Base-by-base conservation (phyloP, 2,797 vertebrate species). In the Danio aesculapii region DNA sequence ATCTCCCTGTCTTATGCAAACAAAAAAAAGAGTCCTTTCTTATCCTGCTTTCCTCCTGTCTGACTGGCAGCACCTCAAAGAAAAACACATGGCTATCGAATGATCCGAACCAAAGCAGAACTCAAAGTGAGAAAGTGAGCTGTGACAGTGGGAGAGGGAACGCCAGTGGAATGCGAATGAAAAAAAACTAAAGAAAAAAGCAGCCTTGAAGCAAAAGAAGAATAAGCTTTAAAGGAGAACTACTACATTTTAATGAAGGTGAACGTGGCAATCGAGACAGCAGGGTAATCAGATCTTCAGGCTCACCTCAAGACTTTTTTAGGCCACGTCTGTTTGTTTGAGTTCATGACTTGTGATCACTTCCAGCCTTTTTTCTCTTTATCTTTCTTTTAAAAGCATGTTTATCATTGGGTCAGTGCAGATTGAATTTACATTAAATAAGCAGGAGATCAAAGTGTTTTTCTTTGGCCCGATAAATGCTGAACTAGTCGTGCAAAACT, bases 21-120 rank as follows among this genome's bases (percentile, higher is more conserved):
- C n/a, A 30, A 30, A 1, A 78, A 64, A 53, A 58, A 63, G 41
- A 76, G 49, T 4, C 78, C 59, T 41, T 71, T 62, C 63, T 53
- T 43, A 14, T 68, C 44, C 55, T 71, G 19, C 17, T 71, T 57
- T 63, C 57, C 58, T 59, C 16, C 46, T 21, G 57, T 76, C 68
- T 63, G 59, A 44, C 79, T 84, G 83, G 83, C 58, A 75, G 66
- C 30, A 83, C 81, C 67, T 81, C 77, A 84, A 83, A 86, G 59
- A 19, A 79, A 83, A 75, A 30, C 21, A 69, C 43, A 53, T 46
- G 77, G 46, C 77, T 82, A 75, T 75, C 43, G 21, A 67, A 74
- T 62, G 16, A 77, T 63, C 76, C 21, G 49, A 73, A 75, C 41
- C 66, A 68, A 21, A 13, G 63, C 63, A 63, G 55, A 70, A 39